Base-by-base conservation (phyloP, 2,113 vertebrate genomes). In the Xyrauchen texanus region DNA sequence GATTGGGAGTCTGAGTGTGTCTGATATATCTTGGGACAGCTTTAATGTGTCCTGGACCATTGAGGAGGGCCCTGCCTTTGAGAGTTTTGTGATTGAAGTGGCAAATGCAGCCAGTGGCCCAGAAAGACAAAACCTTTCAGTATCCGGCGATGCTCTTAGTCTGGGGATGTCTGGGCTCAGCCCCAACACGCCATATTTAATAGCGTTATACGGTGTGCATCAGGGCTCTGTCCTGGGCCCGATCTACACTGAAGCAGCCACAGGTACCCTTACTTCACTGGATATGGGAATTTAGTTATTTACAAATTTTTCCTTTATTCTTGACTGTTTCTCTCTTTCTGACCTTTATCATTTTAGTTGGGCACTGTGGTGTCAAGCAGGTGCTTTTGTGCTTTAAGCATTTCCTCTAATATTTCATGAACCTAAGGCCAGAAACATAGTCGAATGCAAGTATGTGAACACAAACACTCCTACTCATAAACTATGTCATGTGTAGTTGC, bases 11-110 rank as follows among this genome's bases (percentile, higher is more conserved):
- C 85, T 98, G 47, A 89, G 89, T 13, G 90, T 96, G 13, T 90
- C 94, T 46, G 64, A 94, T 86, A 80, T 93, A 85, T 92, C 93
- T 88, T 98, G 96, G 95, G 93, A 96, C 85, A 87, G 95, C 89
- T 93, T 99, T 93, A 94, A 86, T 84, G 94, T 95, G 84, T 94
- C 93, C 90, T 99, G 97, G 97, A 95, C 81, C 3, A 93, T 94
- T 83, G 83, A 85, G 0, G 91, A 87, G 0, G 93, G 92, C 66
- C 82, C 81, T 58, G 89, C 88, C 71, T 98, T 90, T 93, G 93
- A 96, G 84, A 91, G 65, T 90, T 98, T 98, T 94, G 78, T 96
- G 87, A 81, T 98, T 87, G 94, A 97, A 92, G 92, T 99, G 90
- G 93, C 92, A 89, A 95, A 97, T 87, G 1, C 90, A 45, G 93